Evolutionary conservation across 2,888 invertebrate species (phyloP).

Genomic region (Scaptomyza tumidula): DNA sequence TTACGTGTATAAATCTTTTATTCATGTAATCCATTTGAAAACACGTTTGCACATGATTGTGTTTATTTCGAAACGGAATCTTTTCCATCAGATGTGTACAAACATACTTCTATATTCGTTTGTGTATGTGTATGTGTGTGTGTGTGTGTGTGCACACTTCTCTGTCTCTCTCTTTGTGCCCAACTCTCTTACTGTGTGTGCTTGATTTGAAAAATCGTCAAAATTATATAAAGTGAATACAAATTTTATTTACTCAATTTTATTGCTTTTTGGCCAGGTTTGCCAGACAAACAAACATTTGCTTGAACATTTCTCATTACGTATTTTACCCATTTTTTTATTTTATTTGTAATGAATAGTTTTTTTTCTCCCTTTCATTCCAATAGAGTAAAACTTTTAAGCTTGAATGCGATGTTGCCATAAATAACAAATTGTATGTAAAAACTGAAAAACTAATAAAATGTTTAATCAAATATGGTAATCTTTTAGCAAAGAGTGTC

Average conservation of each 20-base stretch:
- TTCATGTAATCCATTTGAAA: constrained; percentile 80
- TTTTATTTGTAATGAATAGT: background rate
- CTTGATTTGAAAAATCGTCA: constrained; percentile 77
- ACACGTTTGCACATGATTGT: constrained; percentile 81
- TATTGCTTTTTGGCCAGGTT: constrained; percentile 56
- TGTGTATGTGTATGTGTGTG: too few species aligned
- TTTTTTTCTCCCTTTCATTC: constrained; percentile 5
- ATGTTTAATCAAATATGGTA: constrained; percentile 18
- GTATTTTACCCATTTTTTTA: background rate
- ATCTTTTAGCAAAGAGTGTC: background rate
- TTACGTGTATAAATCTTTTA: constrained; percentile 80
- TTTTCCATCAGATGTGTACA: constrained; percentile 33
- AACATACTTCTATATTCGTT: background rate
- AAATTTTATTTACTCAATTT: constrained; percentile 76
- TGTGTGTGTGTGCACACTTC: background rate
- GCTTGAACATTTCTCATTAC: constrained; percentile 33
- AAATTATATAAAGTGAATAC: constrained; percentile 80
- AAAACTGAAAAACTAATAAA: background rate
- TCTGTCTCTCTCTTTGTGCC: constrained; percentile 8
- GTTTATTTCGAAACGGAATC: constrained; percentile 74
- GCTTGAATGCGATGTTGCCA: background rate
- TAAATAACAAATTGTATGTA: background rate
- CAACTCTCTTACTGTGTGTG: constrained; percentile 16
- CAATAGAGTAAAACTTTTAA: constrained; percentile 11
- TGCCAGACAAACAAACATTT: constrained; percentile 61